Conservation (phyloP, 1,140 invertebrate genomes). For the Sycophaga agraensis region DNA sequence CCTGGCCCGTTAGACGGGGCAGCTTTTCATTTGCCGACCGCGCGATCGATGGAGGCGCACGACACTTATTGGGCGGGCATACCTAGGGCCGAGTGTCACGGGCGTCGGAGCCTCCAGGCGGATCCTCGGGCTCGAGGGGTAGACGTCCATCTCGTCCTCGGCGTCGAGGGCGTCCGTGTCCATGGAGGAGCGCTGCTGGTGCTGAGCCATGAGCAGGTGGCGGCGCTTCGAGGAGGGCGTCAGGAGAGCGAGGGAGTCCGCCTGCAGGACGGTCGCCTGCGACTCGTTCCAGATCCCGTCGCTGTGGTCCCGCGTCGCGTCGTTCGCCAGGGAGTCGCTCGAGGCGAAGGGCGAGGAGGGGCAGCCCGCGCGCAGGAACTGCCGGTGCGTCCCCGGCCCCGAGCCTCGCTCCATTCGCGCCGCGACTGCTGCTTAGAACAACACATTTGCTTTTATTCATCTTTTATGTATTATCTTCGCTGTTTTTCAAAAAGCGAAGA, state of each 20-base stretch:
- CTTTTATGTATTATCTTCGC: too few relatives aligned
- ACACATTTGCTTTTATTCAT: too few relatives aligned
- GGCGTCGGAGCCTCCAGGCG: conserved; percentile 47
- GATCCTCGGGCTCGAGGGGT: conserved; percentile 47
- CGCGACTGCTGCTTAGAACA: too few relatives aligned
- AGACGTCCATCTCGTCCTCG: conserved; percentile 65
- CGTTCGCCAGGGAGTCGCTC: conserved; percentile 75
- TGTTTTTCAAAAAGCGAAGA: too few relatives aligned
- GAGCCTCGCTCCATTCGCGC: too few relatives aligned
- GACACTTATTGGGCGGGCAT: too few relatives aligned
- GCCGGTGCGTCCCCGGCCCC: conserved; percentile 27
- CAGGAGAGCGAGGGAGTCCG: conserved; percentile 67
- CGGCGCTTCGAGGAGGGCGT: conserved; percentile 76
- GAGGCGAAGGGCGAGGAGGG: conserved; percentile 72
- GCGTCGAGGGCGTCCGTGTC: conserved; percentile 76
- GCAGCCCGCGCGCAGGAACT: conserved; percentile 53
- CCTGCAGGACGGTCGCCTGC: conserved; percentile 78
- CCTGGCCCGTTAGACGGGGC: too few relatives aligned
- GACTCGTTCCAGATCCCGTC: conserved; percentile 87
- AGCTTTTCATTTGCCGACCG: too few relatives aligned
- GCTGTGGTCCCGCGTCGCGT: conserved; percentile 76
- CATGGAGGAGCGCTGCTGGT: conserved; percentile 80
- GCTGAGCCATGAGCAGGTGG: conserved; percentile 73
- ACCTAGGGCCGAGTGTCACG: conserved; percentile 43
- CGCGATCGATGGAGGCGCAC: too few relatives aligned